Percentiles rank a stretch among this genome's conserved stretches.
phyloP scores from a whole-genome alignment of 2,797 vertebrate species.

The Falco berigora region DNA sequence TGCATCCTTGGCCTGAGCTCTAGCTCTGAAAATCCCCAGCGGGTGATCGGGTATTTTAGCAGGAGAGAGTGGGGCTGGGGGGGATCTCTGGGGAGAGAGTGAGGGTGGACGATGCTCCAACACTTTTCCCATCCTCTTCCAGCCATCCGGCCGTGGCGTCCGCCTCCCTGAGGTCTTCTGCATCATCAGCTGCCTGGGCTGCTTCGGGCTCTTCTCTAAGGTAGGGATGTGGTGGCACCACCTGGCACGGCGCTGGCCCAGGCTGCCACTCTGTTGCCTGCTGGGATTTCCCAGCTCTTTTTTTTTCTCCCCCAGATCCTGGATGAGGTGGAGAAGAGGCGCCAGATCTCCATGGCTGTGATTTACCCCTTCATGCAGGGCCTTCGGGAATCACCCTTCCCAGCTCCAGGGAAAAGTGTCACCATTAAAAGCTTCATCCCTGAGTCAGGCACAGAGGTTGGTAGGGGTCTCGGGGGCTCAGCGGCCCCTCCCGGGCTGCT shows the following conservation, averaged over 20 bases:
- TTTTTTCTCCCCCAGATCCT: conserved; percentile 77
- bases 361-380: conserved; percentile 99
- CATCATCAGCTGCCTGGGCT: conserved; percentile 91
- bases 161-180: conserved; percentile 91
- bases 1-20: background rate
- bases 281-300: background rate
- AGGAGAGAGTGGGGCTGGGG: background rate
- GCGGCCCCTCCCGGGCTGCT: background rate
- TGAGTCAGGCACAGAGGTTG: conserved; percentile 89
- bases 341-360: conserved; percentile 90
- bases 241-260: background rate
- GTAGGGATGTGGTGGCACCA: conserved; percentile 33
- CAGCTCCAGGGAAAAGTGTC: conserved; percentile 89
- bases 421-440: conserved; percentile 97
- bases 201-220: conserved; percentile 94
- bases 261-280: fast-evolving
- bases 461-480: background rate
- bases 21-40: background rate
- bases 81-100: too few relatives aligned
- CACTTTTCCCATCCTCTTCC: background rate
- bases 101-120: background rate
- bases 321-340: conserved; percentile 93
- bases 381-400: conserved; percentile 87
- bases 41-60: too few relatives aligned
- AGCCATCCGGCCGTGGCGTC: conserved; percentile 85